A percentile compares a stretch with the other conserved stretches of the same genome.
Evolutionary conservation across 2,113 vertebrate species (phyloP).

Genomic region (Nannobrachium achirus): DNA sequence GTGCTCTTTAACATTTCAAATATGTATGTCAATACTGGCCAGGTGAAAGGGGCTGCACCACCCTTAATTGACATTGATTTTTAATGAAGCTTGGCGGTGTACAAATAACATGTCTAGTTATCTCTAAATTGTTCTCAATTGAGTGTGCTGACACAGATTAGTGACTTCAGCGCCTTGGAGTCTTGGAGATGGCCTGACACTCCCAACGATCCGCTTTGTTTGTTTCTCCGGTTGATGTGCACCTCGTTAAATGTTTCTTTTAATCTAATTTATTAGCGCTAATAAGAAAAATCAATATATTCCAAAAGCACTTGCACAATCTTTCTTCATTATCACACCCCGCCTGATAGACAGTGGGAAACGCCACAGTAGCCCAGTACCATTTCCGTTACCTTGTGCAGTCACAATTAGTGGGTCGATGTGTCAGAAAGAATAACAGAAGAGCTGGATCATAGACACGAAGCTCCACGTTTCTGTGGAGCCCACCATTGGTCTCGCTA

Average conservation of each 20-base stretch:
- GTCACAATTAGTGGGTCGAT: conserved; percentile 53
- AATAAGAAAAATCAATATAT: conserved; percentile 69
- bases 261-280: conserved; percentile 66
- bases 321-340: conserved; percentile 69
- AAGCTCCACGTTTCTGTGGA: conserved; percentile 43
- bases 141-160: conserved; percentile 1
- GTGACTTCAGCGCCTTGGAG: conserved; percentile 28
- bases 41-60: conserved; percentile 21
- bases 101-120: conserved; percentile 45
- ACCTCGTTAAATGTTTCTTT: conserved; percentile 65
- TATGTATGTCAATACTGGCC: conserved; percentile 41
- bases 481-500: conserved; percentile 47
- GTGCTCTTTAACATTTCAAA: conserved; percentile 33
- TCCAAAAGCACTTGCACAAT: conserved; percentile 51
- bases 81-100: conserved; percentile 11
- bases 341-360: conserved; percentile 59
- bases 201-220: conserved; percentile 18
- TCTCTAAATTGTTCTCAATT: conserved; percentile 36
- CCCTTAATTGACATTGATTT: conserved; percentile 55
- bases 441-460: conserved; percentile 60
- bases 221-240: conserved; percentile 45
- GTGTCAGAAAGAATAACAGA: conserved; percentile 62
- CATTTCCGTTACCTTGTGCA: conserved; percentile 49
- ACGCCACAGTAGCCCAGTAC: conserved; percentile 71
- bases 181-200: conserved; percentile 4